These are phyloP conservation scores for Tethea ocularis DNA, from an alignment of 2,888 invertebrate species.

Conservation along the genomic window DNA sequence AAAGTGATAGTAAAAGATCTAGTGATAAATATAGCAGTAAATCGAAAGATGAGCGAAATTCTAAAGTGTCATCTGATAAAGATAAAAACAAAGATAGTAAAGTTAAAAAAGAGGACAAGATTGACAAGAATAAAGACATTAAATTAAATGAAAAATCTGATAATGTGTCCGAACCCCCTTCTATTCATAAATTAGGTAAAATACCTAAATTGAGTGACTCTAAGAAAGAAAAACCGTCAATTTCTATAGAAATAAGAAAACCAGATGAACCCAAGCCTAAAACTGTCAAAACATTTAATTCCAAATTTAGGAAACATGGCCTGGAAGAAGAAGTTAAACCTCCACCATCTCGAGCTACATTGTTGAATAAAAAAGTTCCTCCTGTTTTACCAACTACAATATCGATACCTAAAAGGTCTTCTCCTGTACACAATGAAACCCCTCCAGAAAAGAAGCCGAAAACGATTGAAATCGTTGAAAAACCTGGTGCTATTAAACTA, in stretches of 20 bases:
- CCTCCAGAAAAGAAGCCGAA: slow-evolving; percentile 92
- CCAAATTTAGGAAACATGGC: slow-evolving; percentile 96
- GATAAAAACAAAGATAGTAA: slow-evolving; percentile 53
- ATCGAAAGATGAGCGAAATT: slow-evolving; percentile 60
- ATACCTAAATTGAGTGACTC: slow-evolving; percentile 88
- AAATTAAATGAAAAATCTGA: slow-evolving; percentile 85
- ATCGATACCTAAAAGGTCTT: slow-evolving; percentile 75
- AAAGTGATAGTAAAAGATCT: slow-evolving; percentile 63
- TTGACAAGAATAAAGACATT: slow-evolving; percentile 47
- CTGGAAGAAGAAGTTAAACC: slow-evolving; percentile 94
- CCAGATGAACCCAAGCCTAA: slow-evolving; percentile 89
- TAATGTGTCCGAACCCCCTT: slow-evolving; percentile 86
- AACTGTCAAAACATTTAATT: slow-evolving; percentile 95
- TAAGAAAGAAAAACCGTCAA: slow-evolving; percentile 88
- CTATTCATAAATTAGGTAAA: slow-evolving; percentile 89
- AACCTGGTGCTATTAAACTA: slow-evolving; percentile 92
- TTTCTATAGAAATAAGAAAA: slow-evolving; percentile 92
- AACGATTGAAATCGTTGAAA: slow-evolving; percentile 85
- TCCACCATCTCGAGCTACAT: slow-evolving; percentile 89
- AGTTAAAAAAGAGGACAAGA: slow-evolving; percentile 45
- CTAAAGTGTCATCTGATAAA: slow-evolving; percentile 54
- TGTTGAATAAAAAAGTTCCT: slow-evolving; percentile 83
- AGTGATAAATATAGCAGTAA: slow-evolving; percentile 60
- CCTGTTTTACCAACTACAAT: slow-evolving; percentile 73
- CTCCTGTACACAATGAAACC: slow-evolving; percentile 75